Percentiles rank a stretch among this genome's conserved stretches.
Evolutionary conservation across 2,888 invertebrate genomes (phyloP).

Genomic region (Euspilapteryx auroguttella): DNA sequence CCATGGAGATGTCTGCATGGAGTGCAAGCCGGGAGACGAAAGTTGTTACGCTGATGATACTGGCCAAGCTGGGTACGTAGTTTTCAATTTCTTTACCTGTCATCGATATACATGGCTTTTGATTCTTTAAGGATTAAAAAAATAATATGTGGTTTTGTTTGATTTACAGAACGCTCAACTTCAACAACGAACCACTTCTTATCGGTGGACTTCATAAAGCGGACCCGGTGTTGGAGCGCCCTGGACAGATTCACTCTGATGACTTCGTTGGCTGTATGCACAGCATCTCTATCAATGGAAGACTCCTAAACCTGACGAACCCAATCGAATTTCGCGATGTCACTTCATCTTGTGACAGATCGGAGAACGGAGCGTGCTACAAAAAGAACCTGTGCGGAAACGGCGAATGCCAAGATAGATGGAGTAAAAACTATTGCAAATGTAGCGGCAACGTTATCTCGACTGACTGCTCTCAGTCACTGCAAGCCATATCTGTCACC

Average conservation of each 20-base stretch:
- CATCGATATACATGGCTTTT: neutral
- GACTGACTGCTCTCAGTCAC: constrained; percentile 76
- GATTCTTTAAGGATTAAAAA: no score
- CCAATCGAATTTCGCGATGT: constrained; percentile 75
- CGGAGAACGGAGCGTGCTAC: constrained; percentile 66
- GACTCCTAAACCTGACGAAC: constrained; percentile 77
- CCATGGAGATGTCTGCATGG: constrained; percentile 83
- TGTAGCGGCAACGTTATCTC: constrained; percentile 73
- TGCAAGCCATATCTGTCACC: constrained; percentile 78
- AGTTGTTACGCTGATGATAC: constrained; percentile 84
- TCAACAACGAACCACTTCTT: constrained; percentile 84
- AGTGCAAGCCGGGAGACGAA: constrained; percentile 81
- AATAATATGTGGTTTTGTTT: no score
- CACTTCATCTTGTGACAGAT: constrained; percentile 75
- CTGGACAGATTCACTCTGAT: constrained; percentile 88
- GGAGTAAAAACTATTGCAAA: constrained; percentile 75
- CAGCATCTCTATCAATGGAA: constrained; percentile 86
- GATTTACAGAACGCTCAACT: constrained; percentile 85
- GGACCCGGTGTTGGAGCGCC: constrained; percentile 84
- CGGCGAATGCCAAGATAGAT: constrained; percentile 80
- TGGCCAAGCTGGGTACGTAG: constrained; percentile 85
- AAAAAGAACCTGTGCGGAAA: constrained; percentile 55
- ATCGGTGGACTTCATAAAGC: constrained; percentile 85
- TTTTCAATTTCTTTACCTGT: no score
- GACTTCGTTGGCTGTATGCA: constrained; percentile 94